These are phyloP conservation scores for Bombus affinis DNA, from an alignment of 1,140 invertebrate species.

Conservation along the genomic window DNA sequence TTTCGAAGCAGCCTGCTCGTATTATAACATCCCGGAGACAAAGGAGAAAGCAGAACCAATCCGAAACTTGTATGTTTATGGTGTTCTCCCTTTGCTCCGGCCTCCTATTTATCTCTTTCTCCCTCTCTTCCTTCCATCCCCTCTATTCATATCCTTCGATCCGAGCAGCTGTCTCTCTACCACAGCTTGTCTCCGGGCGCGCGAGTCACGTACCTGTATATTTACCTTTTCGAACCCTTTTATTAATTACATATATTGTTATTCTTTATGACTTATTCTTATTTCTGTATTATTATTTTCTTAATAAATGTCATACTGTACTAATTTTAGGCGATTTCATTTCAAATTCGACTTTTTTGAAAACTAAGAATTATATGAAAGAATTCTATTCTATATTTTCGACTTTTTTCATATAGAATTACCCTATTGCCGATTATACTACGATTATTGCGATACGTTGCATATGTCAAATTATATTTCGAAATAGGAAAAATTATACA, in stretches of 20 bases:
- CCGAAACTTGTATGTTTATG: constrained; percentile 65
- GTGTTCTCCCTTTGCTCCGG: constrained; percentile 54
- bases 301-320: background rate
- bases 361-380: too few species aligned
- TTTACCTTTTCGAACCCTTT: constrained; percentile 17
- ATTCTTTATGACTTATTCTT: background rate
- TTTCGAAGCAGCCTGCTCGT: constrained; percentile 30
- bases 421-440: too few species aligned
- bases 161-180: constrained; percentile 56
- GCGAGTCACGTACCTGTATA: constrained; percentile 9
- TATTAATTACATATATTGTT: background rate
- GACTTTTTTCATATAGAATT: too few species aligned
- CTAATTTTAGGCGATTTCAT: background rate
- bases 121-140: constrained; percentile 38
- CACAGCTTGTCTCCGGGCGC: constrained; percentile 43
- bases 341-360: too few species aligned
- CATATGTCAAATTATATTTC: background rate
- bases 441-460: too few species aligned
- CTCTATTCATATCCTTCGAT: constrained; percentile 58
- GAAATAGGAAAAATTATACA: background rate
- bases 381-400: too few species aligned
- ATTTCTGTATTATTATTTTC: background rate
- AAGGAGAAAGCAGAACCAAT: constrained; percentile 62
- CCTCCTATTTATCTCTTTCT: constrained; percentile 54
- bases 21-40: constrained; percentile 60